Base-by-base conservation (phyloP, 1,140 invertebrate genomes). In the Penaeus vannamei region DNA sequence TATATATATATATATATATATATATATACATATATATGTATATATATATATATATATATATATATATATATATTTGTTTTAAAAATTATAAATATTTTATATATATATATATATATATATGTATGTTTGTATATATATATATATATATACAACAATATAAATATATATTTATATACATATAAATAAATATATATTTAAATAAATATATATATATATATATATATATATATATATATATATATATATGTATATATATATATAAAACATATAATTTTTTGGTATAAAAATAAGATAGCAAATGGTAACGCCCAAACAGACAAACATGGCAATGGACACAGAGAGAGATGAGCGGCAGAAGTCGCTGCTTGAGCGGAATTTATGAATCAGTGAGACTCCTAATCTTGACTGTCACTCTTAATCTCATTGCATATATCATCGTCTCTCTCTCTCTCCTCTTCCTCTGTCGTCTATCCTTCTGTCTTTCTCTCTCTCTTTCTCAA, bases 1-100 rank as follows among this genome's bases (percentile, higher is more conserved):
- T 69, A 26, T n/a, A 72, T n/a, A 72, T 72, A n/a, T 72, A n/a
- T 72, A 72, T 72, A 72, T 72, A 72, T 72, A 72, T 72, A 72
- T 72, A 72, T 72, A 72, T 72, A 72, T 72, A 8, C n/a, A n/a
- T 72, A n/a, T 72, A n/a, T 72, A n/a, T 72, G 8, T 72, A n/a
- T 72, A n/a, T 72, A n/a, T 72, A n/a, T 26, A n/a, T 17, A n/a
- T 17, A n/a, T 26, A n/a, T 72, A n/a, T 72, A n/a, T 72, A n/a
- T 72, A n/a, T 72, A n/a, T 72, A n/a, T 29, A 72, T 72, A 72
- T 14, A 17, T 69, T 26, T n/a, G n/a, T n/a, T n/a, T 69, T 26
- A 10, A 69, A 4, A 22, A 26, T 10, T 69, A 69, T 8, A 69
- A 17, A 7, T n/a, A 22, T n/a, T 66, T n/a, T 19, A 66, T 19